Evolutionary conservation across 2,113 vertebrate genomes (phyloP), one percentile per base, ranked within the genome.

Genomic region (Diglossa brunneiventris): DNA sequence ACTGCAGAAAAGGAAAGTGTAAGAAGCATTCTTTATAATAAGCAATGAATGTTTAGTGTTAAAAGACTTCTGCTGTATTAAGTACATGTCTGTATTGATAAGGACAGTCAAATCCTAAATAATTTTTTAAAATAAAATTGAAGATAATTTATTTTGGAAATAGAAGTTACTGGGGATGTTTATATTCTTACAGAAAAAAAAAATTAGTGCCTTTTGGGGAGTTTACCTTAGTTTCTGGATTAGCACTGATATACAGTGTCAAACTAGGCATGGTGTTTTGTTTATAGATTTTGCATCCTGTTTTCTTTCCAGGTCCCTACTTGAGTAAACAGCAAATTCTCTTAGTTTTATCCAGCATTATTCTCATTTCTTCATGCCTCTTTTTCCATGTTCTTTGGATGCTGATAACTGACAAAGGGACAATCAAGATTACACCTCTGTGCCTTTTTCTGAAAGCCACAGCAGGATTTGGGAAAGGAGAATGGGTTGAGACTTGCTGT

Each of bases 401-500:
- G 62, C 27, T 4, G 4, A 17, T 87, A 64, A 72, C 49, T 41
- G 70, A 26, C 24, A 52, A 77, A 56, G 28, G 15, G 49, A 37
- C 31, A 26, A 17, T 37, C 68, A 53, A 19, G 27, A 17, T 59
- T 15, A 23, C 3, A 2, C 3, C 75, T 62, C 13, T 23, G 4
- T 90, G 35, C 39, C 39, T 50, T 53, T 74, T 83, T 33, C 39
- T 50, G 81, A 68, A 63, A 77, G 55, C 6, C 18, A 7, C 21
- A 28, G 23, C 21, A 56, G 31, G 15, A 55, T 68, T 63, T 78
- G 52, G 30, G 56, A 33, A 70, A 50, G 26, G 33, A 73, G 44
- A 23, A 68, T 13, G 18, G 8, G 6, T 20, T 69, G 37, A 59
- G 27, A 12, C 49, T 64, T 75, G 21, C 21, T 0, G 0, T 41